These are phyloP conservation scores for Meiosimyza decipiens DNA, from an alignment of 2,888 invertebrate species.

Conservation along the genomic window DNA sequence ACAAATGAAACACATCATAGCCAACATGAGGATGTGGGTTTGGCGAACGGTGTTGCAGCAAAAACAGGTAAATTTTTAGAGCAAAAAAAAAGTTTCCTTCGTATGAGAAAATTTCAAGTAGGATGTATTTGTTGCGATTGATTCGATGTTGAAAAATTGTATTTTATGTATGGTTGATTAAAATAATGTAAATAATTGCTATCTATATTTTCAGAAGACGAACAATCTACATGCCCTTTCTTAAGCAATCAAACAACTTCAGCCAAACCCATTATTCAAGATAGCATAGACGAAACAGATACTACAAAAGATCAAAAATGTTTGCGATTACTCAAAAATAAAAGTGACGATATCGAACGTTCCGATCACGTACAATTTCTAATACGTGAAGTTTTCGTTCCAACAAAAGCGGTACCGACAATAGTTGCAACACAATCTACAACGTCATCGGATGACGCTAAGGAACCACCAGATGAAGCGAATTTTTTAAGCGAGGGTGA, in stretches of 20 bases:
- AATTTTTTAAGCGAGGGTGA: slow-evolving; percentile 65
- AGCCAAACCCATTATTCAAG: slow-evolving; percentile 43
- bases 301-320: slow-evolving; percentile 60
- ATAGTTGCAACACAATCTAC: slow-evolving; percentile 63
- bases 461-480: slow-evolving; percentile 62
- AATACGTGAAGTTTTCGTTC: slow-evolving; percentile 79
- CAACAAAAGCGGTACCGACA: slow-evolving; percentile 72
- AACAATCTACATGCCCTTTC: slow-evolving; percentile 41
- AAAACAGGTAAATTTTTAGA: neutral
- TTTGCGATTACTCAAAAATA: slow-evolving; percentile 63
- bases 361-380: slow-evolving; percentile 93
- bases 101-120: no score
- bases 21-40: neutral
- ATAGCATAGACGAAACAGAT: slow-evolving; percentile 53
- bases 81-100: no score
- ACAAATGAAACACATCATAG: neutral
- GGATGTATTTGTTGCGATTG: no score
- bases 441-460: slow-evolving; percentile 56
- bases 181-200: no score
- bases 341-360: slow-evolving; percentile 66
- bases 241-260: slow-evolving; percentile 47
- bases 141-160: no score
- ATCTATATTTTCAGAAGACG: no score
- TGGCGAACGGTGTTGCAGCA: slow-evolving; percentile 17
- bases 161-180: no score